Evolutionary conservation across 2,797 vertebrate genomes (phyloP), one percentile per base, ranked within the genome.

Genomic region (Lates japonicus): DNA sequence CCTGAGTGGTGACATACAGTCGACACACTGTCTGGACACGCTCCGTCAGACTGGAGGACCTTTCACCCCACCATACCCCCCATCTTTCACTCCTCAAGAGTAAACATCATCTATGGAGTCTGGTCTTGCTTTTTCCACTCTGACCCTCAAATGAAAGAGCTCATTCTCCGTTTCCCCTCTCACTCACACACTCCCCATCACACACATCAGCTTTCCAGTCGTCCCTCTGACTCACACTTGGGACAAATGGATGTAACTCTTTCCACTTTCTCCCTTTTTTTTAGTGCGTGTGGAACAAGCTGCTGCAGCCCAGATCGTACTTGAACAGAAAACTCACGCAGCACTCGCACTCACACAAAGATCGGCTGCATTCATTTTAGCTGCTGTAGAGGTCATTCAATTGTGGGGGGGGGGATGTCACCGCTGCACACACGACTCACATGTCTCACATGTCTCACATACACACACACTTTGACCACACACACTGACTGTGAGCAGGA

Each of bases 101-200:
- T 92, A 94, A 94, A 93, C 92, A 92, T 74, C 78, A 79, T 90
- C 83, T 76, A 77, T 59, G 59, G 74, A 90, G 88, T 86, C 83
- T 52, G 65, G 76, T 46, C 88, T 82, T 19, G 70, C 78, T 87
- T 93, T 92, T 94, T 92, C 91, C 91, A 90, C 73, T 74, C 61
- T 57, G 83, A 86, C 86, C 86, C 81, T 78, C 62, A 89, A 93
- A 94, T 94, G 91, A 94, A 95, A 94, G 92, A 86, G 78, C 90
- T 85, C 93, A 88, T 95, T 95, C 91, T 92, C 78, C 10, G 66
- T 59, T 85, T 79, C 83, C 78, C 81, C 83, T 63, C 74, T 69
- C 75, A 3, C 76, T 46, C 81, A 22, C 65, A 58, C 71, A 48
- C 88, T 54, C 87, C 75, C 71, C 41, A 31, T 82, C 82, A 48